Base-by-base conservation (phyloP, 2,113 vertebrate species). In the Halcyon malimbica region DNA sequence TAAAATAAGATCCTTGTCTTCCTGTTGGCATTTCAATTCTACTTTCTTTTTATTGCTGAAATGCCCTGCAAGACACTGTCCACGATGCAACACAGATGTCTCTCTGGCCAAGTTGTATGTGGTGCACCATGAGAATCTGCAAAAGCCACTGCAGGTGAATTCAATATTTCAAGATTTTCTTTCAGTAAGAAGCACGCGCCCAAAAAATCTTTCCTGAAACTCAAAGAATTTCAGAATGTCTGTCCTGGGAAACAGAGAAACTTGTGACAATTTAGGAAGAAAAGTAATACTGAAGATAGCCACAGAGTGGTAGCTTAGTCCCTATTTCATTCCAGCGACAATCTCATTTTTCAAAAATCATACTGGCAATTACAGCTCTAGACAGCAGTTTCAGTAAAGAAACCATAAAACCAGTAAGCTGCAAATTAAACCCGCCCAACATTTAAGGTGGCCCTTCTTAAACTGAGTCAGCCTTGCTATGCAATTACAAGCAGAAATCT, bases 1-100 rank as follows among this genome's bases (percentile, higher is more conserved):
- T 59, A 93, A 95, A 94, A 42, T 90, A 92, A 93, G 68, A 80
- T 8, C 64, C 63, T 70, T 86, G 73, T 92, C 54, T 92, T 95
- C 76, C 73, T 90, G 57, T 57, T 4, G 2, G 48, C 77, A 68
- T 83, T 83, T 78, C 76, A 68, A 28, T 59, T 67, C 59, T 93
- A 41, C 42, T 92, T 88, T 75, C 64, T 64, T 84, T 83, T 83
- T 68, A 53, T 37, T n/a, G 69, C 70, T 4, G 4, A 83, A 88
- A 73, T 70, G 33, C 63, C 63, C 84, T 74, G 64, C 65, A 84
- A 64, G 80, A 87, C 59, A 60, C 26, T 67, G 42, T 26, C 24
- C 57, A 70, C 0, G 1, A 95, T 68, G 68, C 42, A 81, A 63
- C 24, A 50, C 46, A 81, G 71, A 77, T 51, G 63, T 62, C 9